Evolutionary conservation across 2,113 vertebrate species (phyloP), one percentile per base, ranked within the genome.

Genomic region (Corythaixoides concolor): DNA sequence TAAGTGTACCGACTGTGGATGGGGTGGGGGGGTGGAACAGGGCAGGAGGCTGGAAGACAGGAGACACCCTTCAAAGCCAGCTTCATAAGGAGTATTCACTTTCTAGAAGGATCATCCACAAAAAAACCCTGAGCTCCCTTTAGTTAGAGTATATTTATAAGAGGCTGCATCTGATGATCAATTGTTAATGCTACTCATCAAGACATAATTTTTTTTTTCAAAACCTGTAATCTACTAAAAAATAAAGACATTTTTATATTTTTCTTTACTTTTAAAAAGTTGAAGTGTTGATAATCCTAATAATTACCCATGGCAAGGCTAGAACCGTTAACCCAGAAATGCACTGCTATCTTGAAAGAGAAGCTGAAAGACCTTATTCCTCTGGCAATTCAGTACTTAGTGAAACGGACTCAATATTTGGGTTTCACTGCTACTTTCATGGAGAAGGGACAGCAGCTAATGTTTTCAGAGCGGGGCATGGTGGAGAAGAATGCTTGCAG

Each of bases 301-400:
- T 59, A 79, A 91, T 70, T n/a, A 69, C 43, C 83, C 91, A 33
- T 37, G 52, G 20, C 80, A 88, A 93, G 89, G 75, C 15, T 62
- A 56, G 85, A 93, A 93, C 87, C 96, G 85, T 84, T n/a, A 69
- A 94, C 68, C 55, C 33, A 83, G 62, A 81, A 84, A 68, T 76
- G 16, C 49, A 43, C 24, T 64, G 49, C 30, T 47, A 13, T 35
- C 33, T n/a, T 59, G 32, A 59, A 59, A 22, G 32, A 59, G 33
- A n/a, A 60, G 27, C 14, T 85, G n/a, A 64, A 64, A 55, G 23
- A 20, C 12, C 19, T 50, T 55, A 59, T 73, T 85, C n/a, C n/a
- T 88, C 47, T 47, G 27, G 16, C 28, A 88, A 50, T 37, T 50
- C 50, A 82, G 8, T 18, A 55, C 3, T 55, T 53, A 3, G 12